phyloP scores from a whole-genome alignment of 2,797 vertebrate species.

The Microchirus variegatus region DNA sequence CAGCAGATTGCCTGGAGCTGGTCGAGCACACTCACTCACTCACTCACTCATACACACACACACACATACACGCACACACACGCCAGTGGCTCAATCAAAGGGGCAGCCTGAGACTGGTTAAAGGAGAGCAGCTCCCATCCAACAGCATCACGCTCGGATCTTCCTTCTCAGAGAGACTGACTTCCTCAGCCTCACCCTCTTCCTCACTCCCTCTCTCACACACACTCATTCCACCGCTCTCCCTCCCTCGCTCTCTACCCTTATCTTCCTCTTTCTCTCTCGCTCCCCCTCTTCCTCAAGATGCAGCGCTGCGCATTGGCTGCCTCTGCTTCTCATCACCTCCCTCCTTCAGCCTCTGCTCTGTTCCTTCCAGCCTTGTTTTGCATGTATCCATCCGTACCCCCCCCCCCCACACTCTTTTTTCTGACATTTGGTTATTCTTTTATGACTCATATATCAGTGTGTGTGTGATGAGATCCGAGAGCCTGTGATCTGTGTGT shows the following conservation, averaged over 20 bases:
- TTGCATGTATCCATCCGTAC: slow-evolving; percentile 48
- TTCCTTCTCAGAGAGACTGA: slow-evolving; percentile 73
- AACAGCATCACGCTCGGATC: slow-evolving; percentile 76
- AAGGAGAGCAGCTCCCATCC: slow-evolving; percentile 74
- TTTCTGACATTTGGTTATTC: slow-evolving; percentile 61
- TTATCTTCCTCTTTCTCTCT: slow-evolving; percentile 26
- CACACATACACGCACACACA: neutral
- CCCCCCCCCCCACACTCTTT: slow-evolving; percentile 30
- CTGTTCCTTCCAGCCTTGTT: slow-evolving; percentile 55
- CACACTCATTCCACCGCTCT: slow-evolving; percentile 21
- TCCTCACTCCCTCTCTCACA: slow-evolving; percentile 37
- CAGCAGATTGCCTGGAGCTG: slow-evolving; percentile 47
- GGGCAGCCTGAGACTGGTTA: slow-evolving; percentile 53
- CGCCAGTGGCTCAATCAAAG: slow-evolving; percentile 50
- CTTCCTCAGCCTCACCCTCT: slow-evolving; percentile 67
- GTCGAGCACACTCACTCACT: slow-evolving; percentile 24
- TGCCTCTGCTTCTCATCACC: slow-evolving; percentile 67
- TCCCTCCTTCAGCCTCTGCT: slow-evolving; percentile 64
- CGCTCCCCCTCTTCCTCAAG: slow-evolving; percentile 67
- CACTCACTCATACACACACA: neutral
- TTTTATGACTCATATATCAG: slow-evolving; percentile 60
- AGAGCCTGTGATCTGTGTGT: too few relatives aligned
- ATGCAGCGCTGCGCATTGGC: slow-evolving; percentile 82
- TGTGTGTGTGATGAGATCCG: slow-evolving; percentile 3
- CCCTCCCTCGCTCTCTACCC: slow-evolving; percentile 30